Conservation (phyloP, 2,888 invertebrate genomes). For the Agrilus cyanescens region DNA sequence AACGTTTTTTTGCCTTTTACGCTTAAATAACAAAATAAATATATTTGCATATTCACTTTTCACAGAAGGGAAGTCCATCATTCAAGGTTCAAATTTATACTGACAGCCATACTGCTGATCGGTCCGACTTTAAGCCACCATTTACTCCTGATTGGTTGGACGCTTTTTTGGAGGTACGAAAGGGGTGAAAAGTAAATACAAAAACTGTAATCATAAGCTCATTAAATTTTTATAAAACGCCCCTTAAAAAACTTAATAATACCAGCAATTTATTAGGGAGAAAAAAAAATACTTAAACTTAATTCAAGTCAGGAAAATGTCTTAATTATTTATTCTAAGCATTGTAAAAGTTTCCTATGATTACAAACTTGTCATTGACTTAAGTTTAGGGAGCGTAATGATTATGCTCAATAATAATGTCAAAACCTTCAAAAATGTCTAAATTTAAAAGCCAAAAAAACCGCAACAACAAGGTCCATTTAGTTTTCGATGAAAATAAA, state of each 20-base stretch:
- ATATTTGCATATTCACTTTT: slow-evolving; percentile 32
- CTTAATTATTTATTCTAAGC: not conserved
- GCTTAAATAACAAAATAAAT: slow-evolving; percentile 24
- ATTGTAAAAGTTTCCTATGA: not conserved
- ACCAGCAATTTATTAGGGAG: not conserved
- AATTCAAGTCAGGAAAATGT: too few relatives aligned
- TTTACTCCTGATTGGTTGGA: slow-evolving; percentile 53
- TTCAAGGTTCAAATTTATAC: slow-evolving; percentile 90
- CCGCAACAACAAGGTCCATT: slow-evolving; percentile 37
- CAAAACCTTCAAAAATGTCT: slow-evolving; percentile 3
- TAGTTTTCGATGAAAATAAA: slow-evolving; percentile 49
- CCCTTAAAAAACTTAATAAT: too few relatives aligned
- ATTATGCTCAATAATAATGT: not conserved
- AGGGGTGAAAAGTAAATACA: slow-evolving; percentile 12
- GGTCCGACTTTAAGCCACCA: slow-evolving; percentile 71
- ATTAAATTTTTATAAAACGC: not conserved
- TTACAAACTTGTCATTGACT: not conserved
- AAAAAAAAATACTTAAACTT: not conserved
- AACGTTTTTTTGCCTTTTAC: slow-evolving; percentile 22
- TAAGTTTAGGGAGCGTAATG: not conserved
- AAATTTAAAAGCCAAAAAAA: slow-evolving; percentile 27
- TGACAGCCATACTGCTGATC: slow-evolving; percentile 89
- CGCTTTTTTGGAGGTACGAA: slow-evolving; percentile 10
- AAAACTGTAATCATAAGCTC: slow-evolving; percentile 6
- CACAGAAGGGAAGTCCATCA: slow-evolving; percentile 76